A percentile compares a stretch with the other conserved stretches of the same genome.
phyloP scores from a whole-genome alignment of 92 coral and sea anemone species.

The Siderastrea radians region DNA sequence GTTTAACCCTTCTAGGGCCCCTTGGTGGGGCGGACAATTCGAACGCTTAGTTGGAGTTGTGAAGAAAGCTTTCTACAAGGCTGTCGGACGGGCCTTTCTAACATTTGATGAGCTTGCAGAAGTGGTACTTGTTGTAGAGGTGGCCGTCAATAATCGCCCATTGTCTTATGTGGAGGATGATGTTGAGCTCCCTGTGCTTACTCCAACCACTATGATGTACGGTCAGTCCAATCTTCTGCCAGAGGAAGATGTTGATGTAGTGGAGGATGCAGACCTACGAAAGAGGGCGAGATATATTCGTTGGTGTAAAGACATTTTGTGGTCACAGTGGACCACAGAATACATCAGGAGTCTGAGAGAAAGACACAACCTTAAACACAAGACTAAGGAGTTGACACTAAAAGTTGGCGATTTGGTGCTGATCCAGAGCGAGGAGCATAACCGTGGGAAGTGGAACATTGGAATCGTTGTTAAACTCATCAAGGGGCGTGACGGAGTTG shows the following conservation, averaged over 20 bases:
- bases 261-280: conserved; percentile 15
- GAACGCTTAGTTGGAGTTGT: not conserved
- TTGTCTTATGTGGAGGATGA: conserved; percentile 9
- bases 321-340: conserved; percentile 2
- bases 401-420: too few relatives aligned
- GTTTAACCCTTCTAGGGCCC: conserved; percentile 40
- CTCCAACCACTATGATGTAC: conserved; percentile 43
- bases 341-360: not conserved
- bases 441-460: conserved; percentile 62
- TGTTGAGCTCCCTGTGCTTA: conserved; percentile 31
- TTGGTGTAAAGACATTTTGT: conserved; percentile 4
- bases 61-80: conserved; percentile 17
- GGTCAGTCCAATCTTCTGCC: conserved; percentile 24
- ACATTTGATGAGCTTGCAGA: conserved; percentile 50
- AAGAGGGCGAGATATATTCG: conserved; percentile 6
- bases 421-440: conserved; percentile 2
- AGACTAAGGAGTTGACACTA: too few relatives aligned
- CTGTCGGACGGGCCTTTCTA: conserved; percentile 33
- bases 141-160: not conserved
- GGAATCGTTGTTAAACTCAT: conserved; percentile 46
- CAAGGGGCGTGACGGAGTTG: conserved; percentile 25
- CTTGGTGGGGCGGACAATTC: conserved; percentile 36
- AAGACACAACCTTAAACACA: too few relatives aligned
- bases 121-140: conserved; percentile 54
- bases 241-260: conserved; percentile 39